Base-by-base conservation (phyloP, 2,888 invertebrate species). In the Nineta flava region DNA sequence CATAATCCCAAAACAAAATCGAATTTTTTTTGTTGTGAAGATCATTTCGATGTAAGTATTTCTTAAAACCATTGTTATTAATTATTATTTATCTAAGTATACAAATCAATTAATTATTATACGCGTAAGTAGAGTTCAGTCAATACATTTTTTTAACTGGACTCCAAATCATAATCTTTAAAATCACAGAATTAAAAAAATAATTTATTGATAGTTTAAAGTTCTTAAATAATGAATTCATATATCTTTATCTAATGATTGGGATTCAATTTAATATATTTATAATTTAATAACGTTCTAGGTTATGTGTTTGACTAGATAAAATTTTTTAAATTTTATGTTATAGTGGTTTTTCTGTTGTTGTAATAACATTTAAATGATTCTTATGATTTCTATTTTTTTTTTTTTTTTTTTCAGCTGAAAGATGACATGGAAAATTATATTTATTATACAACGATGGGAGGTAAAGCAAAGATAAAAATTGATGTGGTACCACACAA, bases 11-110 rank as follows among this genome's bases (percentile, higher is more conserved):
- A 45, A 42, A 41, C 48, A 17, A 46, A 26, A 48, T 52, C 49
- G 34, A 48, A 17, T 21, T 46, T 52, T 48, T 50, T 47, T 49
- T 50, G 51, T 42, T 53, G 53, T 47, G 51, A 53, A 46, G 53
- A 51, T 40, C 53, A 53, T 47, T 53, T 53, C 41, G 44, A 53
- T 45, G 53, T 53, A 49, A 51, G 51, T 50, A 49, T 42, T 45
- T 43, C 17, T 12, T 40, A 38, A 19, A 4, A 19, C 19, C 19
- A 19, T 19, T 19, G 2, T 19, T 19, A 19, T 19, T 19, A 19
- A 19, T 19, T 19, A 19, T 19, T 19, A 19, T 19, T 19, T 19
- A 19, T 19, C 19, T 19, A 19, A 19, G 19, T 19, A 19, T 19
- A 19, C 19, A 19, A 19, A 19, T 19, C 19, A 19, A 13, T 49